Evolutionary conservation across 2,113 vertebrate species (phyloP).

Genomic region (Trematocara stigmaticum): DNA sequence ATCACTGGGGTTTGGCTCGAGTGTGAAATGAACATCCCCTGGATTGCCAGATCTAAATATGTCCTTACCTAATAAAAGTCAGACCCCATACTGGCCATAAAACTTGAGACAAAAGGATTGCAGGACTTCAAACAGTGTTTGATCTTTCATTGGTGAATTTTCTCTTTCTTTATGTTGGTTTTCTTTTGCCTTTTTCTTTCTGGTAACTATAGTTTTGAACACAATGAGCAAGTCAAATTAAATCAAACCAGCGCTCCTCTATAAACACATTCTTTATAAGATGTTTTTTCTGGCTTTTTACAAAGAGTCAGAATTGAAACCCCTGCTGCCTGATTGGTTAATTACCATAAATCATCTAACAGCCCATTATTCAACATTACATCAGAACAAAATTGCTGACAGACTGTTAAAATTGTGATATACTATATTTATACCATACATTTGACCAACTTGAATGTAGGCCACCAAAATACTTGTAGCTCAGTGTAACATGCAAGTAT

Average conservation of each 20-base stretch:
- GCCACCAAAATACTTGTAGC: neutral
- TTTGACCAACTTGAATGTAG: neutral
- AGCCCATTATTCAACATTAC: neutral
- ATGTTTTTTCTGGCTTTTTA: neutral
- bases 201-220: neutral
- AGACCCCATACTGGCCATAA: neutral
- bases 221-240: neutral
- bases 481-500: neutral
- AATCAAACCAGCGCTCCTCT: neutral
- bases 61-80: neutral
- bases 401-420: neutral
- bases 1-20: neutral
- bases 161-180: neutral
- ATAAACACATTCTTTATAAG: neutral
- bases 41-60: neutral
- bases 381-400: neutral
- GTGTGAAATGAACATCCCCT: neutral
- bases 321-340: neutral
- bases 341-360: neutral
- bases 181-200: neutral
- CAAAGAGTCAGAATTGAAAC: neutral
- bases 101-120: neutral
- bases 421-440: neutral
- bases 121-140: neutral
- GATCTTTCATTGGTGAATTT: neutral